phyloP scores from a whole-genome alignment of 2,888 invertebrate species.

The Drosophila peninsularis region DNA sequence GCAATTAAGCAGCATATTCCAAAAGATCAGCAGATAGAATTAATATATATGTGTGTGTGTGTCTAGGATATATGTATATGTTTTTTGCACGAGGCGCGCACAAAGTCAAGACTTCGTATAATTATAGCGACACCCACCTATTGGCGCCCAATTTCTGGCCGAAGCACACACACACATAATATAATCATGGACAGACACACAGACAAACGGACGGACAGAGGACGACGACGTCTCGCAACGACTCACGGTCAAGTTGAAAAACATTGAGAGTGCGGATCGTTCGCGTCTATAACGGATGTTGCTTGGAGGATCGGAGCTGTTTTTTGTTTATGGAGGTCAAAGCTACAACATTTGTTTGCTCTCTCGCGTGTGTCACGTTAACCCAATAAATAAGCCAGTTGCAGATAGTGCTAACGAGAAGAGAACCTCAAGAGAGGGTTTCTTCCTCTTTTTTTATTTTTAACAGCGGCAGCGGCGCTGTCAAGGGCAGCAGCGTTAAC shows the following conservation, averaged over 20 bases:
- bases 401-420: slow-evolving; percentile 17
- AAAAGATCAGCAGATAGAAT: slow-evolving; percentile 16
- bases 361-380: slow-evolving; percentile 70
- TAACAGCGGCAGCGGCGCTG: slow-evolving; percentile 42
- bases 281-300: slow-evolving; percentile 51
- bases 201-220: slow-evolving; percentile 28
- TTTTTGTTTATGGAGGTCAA: slow-evolving; percentile 58
- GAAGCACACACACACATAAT: slow-evolving; percentile 35
- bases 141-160: slow-evolving; percentile 76
- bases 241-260: slow-evolving; percentile 80
- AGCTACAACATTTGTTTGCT: neutral
- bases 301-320: slow-evolving; percentile 17
- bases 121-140: slow-evolving; percentile 82
- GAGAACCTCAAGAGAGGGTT: slow-evolving; percentile 32
- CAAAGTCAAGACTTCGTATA: slow-evolving; percentile 76
- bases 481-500: slow-evolving; percentile 74
- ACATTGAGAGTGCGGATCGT: slow-evolving; percentile 66
- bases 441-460: slow-evolving; percentile 37
- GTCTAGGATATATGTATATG: slow-evolving; percentile 38
- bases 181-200: slow-evolving; percentile 63
- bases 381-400: slow-evolving; percentile 73
- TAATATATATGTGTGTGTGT: neutral
- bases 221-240: slow-evolving; percentile 40
- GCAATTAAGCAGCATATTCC: slow-evolving; percentile 33
- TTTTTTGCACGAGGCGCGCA: slow-evolving; percentile 80